Conservation (phyloP, 2,888 invertebrate species). For the Trichopoda pennipes region DNA sequence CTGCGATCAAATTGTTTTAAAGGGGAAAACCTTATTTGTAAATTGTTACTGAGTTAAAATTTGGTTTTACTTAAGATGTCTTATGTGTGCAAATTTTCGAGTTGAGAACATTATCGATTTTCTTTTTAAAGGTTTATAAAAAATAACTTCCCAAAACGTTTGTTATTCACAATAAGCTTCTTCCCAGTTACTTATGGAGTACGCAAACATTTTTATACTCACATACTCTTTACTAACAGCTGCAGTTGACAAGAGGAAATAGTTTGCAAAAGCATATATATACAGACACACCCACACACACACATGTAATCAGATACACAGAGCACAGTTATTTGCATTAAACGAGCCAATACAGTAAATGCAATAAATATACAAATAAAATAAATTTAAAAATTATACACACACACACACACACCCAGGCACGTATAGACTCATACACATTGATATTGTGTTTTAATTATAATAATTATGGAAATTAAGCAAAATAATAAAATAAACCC, state of each 20-base stretch:
- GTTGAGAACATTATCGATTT: too few relatives aligned
- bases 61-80: too few relatives aligned
- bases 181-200: too few relatives aligned
- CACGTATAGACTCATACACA: neutral
- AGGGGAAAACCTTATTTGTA: too few relatives aligned
- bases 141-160: too few relatives aligned
- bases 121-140: too few relatives aligned
- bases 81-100: too few relatives aligned
- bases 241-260: neutral
- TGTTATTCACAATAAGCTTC: too few relatives aligned
- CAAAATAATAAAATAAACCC: neutral
- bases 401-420: neutral
- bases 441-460: conserved; percentile 6
- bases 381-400: conserved; percentile 10
- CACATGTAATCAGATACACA: neutral
- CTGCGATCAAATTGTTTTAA: too few relatives aligned
- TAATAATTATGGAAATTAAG: conserved; percentile 36
- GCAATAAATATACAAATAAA: conserved; percentile 10
- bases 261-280: neutral
- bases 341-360: conserved; percentile 18
- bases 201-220: too few relatives aligned
- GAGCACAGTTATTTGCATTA: conserved; percentile 36
- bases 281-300: neutral
- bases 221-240: neutral
- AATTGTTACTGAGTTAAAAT: too few relatives aligned